Evolutionary conservation across 2,888 invertebrate species (phyloP).

Genomic region (Trisateles emortualis): DNA sequence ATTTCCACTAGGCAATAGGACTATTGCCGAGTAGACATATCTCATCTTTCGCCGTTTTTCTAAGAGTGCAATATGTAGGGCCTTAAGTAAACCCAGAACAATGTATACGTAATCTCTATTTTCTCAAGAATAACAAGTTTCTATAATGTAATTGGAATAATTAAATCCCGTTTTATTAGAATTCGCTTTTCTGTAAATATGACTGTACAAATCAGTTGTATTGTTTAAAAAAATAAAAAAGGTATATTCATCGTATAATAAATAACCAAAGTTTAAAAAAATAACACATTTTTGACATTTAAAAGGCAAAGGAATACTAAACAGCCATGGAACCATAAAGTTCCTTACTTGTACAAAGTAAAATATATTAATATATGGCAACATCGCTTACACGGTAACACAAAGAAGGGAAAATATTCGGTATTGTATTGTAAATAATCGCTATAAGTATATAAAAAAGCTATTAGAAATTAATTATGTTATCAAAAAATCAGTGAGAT

Average conservation of each 20-base stretch:
- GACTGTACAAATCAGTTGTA: too few species aligned
- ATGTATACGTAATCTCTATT: too few species aligned
- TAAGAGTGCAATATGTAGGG: too few species aligned
- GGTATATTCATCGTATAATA: neutral
- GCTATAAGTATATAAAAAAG: conserved; percentile 74
- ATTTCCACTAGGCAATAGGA: too few species aligned
- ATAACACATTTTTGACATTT: conserved; percentile 1
- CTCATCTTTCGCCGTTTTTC: too few species aligned
- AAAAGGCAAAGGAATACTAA: neutral
- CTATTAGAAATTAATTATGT: conserved; percentile 78
- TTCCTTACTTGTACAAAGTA: conserved; percentile 17
- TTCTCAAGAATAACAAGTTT: conserved; percentile 9
- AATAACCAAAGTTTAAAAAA: neutral
- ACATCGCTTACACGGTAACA: conserved; percentile 61
- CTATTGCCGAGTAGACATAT: too few species aligned
- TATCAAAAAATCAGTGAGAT: conserved; percentile 85
- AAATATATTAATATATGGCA: conserved; percentile 41
- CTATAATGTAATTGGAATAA: conserved; percentile 5
- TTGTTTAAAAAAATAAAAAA: neutral
- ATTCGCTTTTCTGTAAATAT: neutral
- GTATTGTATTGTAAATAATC: conserved; percentile 76
- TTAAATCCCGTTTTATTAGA: neutral
- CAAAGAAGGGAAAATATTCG: conserved; percentile 60
- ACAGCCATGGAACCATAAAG: conserved; percentile 17
- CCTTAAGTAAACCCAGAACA: too few species aligned